Base-by-base conservation (phyloP, 1,140 invertebrate genomes). In the Pomacea maculata region DNA sequence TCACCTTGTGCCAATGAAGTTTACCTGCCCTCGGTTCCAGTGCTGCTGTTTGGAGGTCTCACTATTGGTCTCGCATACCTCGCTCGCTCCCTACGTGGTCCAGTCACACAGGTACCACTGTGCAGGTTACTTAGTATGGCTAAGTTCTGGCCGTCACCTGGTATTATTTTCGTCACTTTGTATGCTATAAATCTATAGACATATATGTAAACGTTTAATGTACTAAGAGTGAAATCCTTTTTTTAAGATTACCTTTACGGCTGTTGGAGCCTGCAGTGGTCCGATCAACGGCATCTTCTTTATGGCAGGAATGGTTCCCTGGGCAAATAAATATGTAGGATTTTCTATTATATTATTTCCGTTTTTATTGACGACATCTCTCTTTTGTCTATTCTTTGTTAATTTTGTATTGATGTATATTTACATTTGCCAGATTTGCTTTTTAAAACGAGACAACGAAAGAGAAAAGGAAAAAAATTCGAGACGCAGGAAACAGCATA, bases 231-330 rank as follows among this genome's bases (percentile, higher is more conserved):
- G 25, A 25, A 45, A 45, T 2, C 45, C 10, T 45, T 45, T 45
- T 45, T 45, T 45, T 45, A 2, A 45, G 34, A 45, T 45, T 4
- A 45, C 34, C 2, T 70, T 87, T 21, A 85, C 87, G 21, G 85
- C 88, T 29, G 83, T 89, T 70, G 90, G 90, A 2, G 88, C 90
- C 17, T 83, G 89, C n/a, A 86, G 86, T 67, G 89, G 89, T 19
- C 88, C 89, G 14, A 80, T 89, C 25, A 83, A 88, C 14, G 88
- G 88, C 1, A 75, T 91, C 10, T 89, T 91, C 75, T 83, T 89
- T 11, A 84, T 91, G 61, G 91, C 89, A 21, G 85, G 90, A 76
- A 81, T 86, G 12, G 86, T 90, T 79, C 90, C 91, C 14, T 89
- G 86, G 77, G 81, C 86, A 12, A 91, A 91, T 77, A 85, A 84